These are phyloP conservation scores for Potamarius usumacintae DNA, from an alignment of 2,113 vertebrate genomes.

Conservation along the genomic window DNA sequence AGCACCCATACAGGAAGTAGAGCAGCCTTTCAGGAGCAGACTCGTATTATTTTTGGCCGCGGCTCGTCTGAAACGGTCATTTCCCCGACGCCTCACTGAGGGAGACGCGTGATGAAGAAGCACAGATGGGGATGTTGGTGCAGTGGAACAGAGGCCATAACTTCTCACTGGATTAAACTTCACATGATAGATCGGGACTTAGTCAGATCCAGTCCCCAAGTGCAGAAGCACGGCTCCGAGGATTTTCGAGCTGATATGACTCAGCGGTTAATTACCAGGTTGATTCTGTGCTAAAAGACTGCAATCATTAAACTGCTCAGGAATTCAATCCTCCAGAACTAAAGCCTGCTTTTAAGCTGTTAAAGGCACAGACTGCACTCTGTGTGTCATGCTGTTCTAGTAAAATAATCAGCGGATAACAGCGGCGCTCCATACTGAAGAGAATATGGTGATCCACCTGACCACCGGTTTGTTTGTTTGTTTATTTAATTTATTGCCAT, in stretches of 20 bases:
- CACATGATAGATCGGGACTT: conserved; percentile 9
- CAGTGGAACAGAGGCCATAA: conserved; percentile 30
- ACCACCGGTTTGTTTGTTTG: too few relatives aligned
- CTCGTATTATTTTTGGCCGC: background rate
- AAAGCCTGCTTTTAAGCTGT: background rate
- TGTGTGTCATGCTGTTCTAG: background rate
- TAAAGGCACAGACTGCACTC: background rate
- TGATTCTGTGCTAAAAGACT: background rate
- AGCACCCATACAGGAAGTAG: background rate
- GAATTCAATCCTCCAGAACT: background rate
- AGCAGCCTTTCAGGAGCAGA: too few relatives aligned
- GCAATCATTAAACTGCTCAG: background rate
- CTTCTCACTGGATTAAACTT: conserved; percentile 49
- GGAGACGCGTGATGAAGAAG: conserved; percentile 26
- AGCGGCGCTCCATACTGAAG: too few relatives aligned
- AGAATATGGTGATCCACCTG: too few relatives aligned
- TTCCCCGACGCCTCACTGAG: background rate
- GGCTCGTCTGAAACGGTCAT: background rate
- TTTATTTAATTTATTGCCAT: too few relatives aligned
- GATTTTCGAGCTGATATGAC: background rate
- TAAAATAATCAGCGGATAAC: background rate
- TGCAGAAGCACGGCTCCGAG: background rate
- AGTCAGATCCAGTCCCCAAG: background rate
- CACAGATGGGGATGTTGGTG: conserved; percentile 34
- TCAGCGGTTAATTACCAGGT: background rate